Base-by-base conservation (phyloP, 2,797 vertebrate genomes). In the Loris lydekkerianus region DNA sequence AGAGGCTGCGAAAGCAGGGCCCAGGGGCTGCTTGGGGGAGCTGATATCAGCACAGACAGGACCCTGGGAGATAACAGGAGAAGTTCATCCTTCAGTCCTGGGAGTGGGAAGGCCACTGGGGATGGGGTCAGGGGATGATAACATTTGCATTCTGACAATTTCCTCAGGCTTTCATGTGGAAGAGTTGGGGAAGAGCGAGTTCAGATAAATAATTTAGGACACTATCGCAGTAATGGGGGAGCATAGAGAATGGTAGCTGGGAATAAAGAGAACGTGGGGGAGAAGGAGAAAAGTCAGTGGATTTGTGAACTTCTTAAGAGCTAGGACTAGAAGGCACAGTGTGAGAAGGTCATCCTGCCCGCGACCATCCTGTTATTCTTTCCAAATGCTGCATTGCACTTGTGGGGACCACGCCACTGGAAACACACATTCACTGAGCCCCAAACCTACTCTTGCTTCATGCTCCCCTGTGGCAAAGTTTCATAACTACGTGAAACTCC, bases 81-180 rank as follows among this genome's bases (percentile, higher is more conserved):
- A n/a, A 31, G 23, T 17, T 58, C 18, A 37, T 13, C 31, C 60
- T 80, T 82, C 58, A 63, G 63, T 10, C 14, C 10, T 43, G 25
- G 46, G 40, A 34, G 7, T 18, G 17, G 17, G 29, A 46, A 20
- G 31, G 20, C 14, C 10, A 25, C 9, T 82, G 3, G 5, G 21
- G 13, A 2, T 46, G 2, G 21, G 4, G 13, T 46, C 8, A 13
- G 18, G 2, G 1, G 11, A 2, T 65, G 37, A 25, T 6, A 27
- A 46, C 29, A 29, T 31, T 18, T 4, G 23, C 27, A 5, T 43
- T 67, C 37, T 23, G 2, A 56, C 60, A 69, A 46, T 61, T 61
- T 40, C 63, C n/a, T 53, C 65, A 76, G 17, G 34, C 5, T 84
- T n/a, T 40, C 65, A 37, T 78, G 8, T 49, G 17, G n/a, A 18